phyloP scores from a whole-genome alignment of 2,113 vertebrate species.

The Nasalis larvatus region DNA sequence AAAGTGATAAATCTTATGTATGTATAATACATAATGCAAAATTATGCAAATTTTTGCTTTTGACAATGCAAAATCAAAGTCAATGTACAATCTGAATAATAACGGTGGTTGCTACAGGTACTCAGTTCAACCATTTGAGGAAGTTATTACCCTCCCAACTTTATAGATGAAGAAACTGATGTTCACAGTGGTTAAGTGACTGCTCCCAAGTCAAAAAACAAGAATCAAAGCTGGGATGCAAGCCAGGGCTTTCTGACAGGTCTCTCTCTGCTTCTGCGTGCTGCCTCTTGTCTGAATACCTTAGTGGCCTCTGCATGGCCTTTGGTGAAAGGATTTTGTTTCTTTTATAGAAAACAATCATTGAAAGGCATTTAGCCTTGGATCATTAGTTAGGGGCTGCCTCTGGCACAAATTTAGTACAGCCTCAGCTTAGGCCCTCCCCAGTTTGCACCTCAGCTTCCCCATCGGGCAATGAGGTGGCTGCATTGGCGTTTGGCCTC shows the following conservation, averaged over 20 bases:
- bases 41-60: too few relatives aligned
- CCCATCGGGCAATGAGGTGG: background rate
- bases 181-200: background rate
- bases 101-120: background rate
- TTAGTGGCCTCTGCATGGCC: background rate
- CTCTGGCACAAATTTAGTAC: background rate
- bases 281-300: background rate
- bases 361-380: background rate
- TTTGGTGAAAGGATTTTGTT: background rate
- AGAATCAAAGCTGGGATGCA: background rate
- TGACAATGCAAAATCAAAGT: background rate
- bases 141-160: background rate
- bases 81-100: background rate
- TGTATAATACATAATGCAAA: background rate
- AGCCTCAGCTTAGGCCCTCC: background rate
- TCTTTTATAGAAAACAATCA: background rate
- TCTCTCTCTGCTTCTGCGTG: background rate
- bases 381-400: background rate
- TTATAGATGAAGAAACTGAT: background rate
- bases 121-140: background rate
- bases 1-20: background rate
- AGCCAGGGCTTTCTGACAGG: background rate
- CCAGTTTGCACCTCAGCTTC: background rate
- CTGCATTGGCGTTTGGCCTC: background rate
- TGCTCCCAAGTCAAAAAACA: background rate